Conservation (phyloP, 2,888 invertebrate genomes). For the Malacosoma neustria region DNA sequence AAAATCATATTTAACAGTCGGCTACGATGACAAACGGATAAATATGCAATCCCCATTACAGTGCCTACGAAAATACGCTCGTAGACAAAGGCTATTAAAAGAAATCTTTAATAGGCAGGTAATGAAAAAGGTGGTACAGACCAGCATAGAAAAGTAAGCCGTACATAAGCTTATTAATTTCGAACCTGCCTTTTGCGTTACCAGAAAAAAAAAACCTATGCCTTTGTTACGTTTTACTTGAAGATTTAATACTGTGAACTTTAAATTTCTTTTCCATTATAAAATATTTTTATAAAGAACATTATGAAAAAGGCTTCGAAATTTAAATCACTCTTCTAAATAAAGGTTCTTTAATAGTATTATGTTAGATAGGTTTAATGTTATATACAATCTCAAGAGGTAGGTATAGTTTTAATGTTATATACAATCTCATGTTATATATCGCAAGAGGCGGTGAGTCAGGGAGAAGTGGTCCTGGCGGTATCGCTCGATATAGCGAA, state of each 20-base stretch:
- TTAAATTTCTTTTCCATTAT: slow-evolving; percentile 5
- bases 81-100: slow-evolving; percentile 21
- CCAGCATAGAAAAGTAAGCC: slow-evolving; percentile 39
- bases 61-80: slow-evolving; percentile 34
- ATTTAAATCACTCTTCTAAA: neutral
- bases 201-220: slow-evolving; percentile 25
- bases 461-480: too few relatives aligned
- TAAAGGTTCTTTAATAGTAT: neutral
- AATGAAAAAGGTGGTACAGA: slow-evolving; percentile 53
- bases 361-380: neutral
- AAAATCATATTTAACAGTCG: too few relatives aligned
- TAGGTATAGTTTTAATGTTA: too few relatives aligned
- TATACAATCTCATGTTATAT: too few relatives aligned
- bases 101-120: slow-evolving; percentile 45
- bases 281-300: neutral
- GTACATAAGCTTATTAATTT: slow-evolving; percentile 56
- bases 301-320: neutral
- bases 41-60: slow-evolving; percentile 18
- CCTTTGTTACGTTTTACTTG: slow-evolving; percentile 22
- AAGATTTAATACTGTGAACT: slow-evolving; percentile 21
- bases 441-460: too few relatives aligned
- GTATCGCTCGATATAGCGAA: too few relatives aligned
- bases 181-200: slow-evolving; percentile 30
- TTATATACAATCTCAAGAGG: too few relatives aligned
- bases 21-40: neutral